phyloP scores from a whole-genome alignment of 2,797 vertebrate genomes.

The Phataginus tricuspis region DNA sequence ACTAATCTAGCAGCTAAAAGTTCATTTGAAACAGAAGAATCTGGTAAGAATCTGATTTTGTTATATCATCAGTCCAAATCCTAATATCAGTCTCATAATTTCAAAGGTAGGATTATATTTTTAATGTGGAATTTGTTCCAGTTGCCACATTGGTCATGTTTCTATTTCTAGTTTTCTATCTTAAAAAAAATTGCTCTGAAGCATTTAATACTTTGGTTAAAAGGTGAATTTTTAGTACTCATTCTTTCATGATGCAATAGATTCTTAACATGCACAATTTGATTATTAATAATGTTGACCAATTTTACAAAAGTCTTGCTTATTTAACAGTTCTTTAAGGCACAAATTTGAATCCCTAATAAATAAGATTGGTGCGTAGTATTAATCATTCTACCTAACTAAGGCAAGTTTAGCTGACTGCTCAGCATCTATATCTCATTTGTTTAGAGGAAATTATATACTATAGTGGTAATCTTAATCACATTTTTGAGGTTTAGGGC shows the following conservation, averaged over 20 bases:
- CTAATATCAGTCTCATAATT: constrained; percentile 22
- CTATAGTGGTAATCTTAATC: neutral
- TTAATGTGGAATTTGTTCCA: constrained; percentile 46
- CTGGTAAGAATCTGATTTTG: constrained; percentile 77
- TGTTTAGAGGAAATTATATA: neutral
- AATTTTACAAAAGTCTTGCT: neutral
- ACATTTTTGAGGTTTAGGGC: neutral
- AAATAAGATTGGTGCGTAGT: neutral
- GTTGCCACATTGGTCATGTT: neutral
- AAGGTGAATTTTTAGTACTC: constrained; percentile 13
- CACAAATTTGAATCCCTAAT: neutral
- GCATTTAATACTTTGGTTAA: neutral
- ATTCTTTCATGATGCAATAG: neutral
- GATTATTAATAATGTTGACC: neutral
- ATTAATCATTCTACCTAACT: neutral
- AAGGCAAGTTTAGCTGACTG: neutral
- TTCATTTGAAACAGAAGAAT: constrained; percentile 86
- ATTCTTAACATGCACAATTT: neutral
- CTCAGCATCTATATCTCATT: neutral
- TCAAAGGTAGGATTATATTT: constrained; percentile 39
- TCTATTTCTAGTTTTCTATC: neutral
- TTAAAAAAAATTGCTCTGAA: neutral
- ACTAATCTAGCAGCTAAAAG: constrained; percentile 84
- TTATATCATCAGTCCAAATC: constrained; percentile 33
- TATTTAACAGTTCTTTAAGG: neutral